These are phyloP conservation scores for Lycophotia porphyrea DNA, from an alignment of 2,888 invertebrate genomes.

Conservation along the genomic window DNA sequence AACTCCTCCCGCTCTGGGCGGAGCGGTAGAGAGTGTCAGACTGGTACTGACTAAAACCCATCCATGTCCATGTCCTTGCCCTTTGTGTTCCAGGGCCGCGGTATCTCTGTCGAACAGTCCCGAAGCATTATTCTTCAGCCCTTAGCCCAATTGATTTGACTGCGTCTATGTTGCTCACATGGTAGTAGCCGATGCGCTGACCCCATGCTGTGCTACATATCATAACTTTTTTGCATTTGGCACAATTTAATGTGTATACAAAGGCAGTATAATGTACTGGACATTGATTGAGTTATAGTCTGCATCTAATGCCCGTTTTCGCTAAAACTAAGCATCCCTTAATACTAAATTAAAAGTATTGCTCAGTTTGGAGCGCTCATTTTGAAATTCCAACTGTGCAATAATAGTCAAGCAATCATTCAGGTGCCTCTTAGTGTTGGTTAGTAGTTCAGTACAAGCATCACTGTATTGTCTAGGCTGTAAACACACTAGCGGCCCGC, in stretches of 20 bases:
- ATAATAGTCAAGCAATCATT: neutral
- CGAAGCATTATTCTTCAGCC: too few species aligned
- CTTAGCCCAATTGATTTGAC: neutral
- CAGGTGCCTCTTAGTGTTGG: neutral
- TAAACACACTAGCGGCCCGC: slow-evolving; percentile 94
- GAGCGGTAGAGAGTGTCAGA: too few species aligned
- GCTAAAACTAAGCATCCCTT: neutral
- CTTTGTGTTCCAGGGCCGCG: too few species aligned
- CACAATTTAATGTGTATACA: neutral
- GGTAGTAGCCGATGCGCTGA: neutral
- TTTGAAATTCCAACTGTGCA: neutral
- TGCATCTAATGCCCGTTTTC: neutral
- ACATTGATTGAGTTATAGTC: neutral
- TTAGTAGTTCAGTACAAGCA: neutral
- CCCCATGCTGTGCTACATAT: neutral
- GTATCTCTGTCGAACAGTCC: too few species aligned
- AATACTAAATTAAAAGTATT: neutral
- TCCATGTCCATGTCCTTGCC: too few species aligned
- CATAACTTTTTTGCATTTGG: neutral
- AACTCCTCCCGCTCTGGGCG: too few species aligned
- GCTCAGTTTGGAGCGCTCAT: neutral
- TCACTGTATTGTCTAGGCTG: slow-evolving; percentile 90
- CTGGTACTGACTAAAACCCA: too few species aligned
- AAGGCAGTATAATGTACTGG: neutral
- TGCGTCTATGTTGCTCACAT: neutral